Percentiles rank a stretch among this genome's conserved stretches.
These are phyloP conservation scores for Thymelicus lineola DNA, from an alignment of 2,888 invertebrate species.

Conservation along the genomic window DNA sequence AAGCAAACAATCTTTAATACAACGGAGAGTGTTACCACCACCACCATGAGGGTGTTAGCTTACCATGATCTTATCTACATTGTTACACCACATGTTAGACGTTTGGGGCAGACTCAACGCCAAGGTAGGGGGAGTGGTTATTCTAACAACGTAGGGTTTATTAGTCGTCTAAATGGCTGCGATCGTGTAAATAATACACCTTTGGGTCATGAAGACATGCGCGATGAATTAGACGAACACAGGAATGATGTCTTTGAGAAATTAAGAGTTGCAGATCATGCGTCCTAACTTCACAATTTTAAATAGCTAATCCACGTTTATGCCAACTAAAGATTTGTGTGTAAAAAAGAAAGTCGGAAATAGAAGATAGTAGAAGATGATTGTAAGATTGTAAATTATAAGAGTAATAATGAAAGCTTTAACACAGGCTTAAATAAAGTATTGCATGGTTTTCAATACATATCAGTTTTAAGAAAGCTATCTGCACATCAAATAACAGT, in stretches of 20 bases:
- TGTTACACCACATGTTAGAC: constrained; percentile 54
- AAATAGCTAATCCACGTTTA: too few relatives aligned
- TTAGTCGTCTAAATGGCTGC: constrained; percentile 60
- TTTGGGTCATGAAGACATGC: constrained; percentile 70
- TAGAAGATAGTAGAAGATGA: constrained; percentile 45
- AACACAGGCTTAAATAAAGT: constrained; percentile 26
- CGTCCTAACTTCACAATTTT: neutral
- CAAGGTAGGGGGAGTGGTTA: constrained; percentile 81
- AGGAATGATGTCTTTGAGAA: constrained; percentile 46
- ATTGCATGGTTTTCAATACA: constrained; percentile 8
- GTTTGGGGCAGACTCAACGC: constrained; percentile 57
- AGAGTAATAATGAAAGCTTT: constrained; percentile 35
- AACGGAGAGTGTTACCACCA: too few relatives aligned
- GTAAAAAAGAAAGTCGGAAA: constrained; percentile 43
- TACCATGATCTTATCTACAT: constrained; percentile 31
- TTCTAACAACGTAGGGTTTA: constrained; percentile 53
- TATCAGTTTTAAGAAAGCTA: constrained; percentile 8
- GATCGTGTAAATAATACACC: constrained; percentile 68
- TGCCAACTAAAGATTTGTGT: neutral
- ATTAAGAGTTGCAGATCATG: constrained; percentile 37
- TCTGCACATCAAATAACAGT: neutral
- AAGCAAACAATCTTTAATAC: constrained; percentile 78
- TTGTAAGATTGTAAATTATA: constrained; percentile 19
- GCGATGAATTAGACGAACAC: constrained; percentile 56
- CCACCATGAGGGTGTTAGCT: constrained; percentile 29